Evolutionary conservation across 2,797 vertebrate genomes (phyloP).

Genomic region (Epinephelus awoara): DNA sequence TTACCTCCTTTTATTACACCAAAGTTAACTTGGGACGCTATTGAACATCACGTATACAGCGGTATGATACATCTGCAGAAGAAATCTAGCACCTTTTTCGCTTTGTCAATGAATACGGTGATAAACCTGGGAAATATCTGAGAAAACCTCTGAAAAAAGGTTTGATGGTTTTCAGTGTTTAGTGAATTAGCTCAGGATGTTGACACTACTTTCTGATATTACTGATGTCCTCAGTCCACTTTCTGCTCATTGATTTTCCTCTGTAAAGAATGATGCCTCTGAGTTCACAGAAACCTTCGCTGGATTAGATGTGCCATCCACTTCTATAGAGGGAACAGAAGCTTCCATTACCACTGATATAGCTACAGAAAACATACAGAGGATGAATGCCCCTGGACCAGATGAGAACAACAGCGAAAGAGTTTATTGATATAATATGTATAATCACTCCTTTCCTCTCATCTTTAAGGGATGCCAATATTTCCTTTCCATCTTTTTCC

Average conservation of each 20-base stretch:
- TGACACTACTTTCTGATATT: not conserved
- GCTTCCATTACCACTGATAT: not conserved
- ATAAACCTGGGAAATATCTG: not conserved
- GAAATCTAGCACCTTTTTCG: not conserved
- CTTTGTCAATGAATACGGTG: not conserved
- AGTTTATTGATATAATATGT: not conserved
- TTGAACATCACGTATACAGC: not conserved
- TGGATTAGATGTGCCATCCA: not conserved
- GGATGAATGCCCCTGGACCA: not conserved
- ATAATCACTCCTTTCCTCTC: conserved; percentile 6
- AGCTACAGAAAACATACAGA: not conserved
- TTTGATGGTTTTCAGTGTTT: not conserved
- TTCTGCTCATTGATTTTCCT: not conserved
- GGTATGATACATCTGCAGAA: not conserved
- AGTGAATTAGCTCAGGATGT: not conserved
- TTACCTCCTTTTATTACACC: not conserved
- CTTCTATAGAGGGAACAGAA: not conserved
- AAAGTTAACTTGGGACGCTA: not conserved
- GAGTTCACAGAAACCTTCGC: not conserved
- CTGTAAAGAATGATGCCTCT: not conserved
- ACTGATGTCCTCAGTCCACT: not conserved
- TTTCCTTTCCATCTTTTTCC: not conserved
- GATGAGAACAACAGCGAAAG: not conserved
- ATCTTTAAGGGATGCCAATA: not conserved
- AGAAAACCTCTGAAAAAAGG: not conserved